Conservation (phyloP, 2,888 invertebrate species). For the Dasypogon diadema region DNA sequence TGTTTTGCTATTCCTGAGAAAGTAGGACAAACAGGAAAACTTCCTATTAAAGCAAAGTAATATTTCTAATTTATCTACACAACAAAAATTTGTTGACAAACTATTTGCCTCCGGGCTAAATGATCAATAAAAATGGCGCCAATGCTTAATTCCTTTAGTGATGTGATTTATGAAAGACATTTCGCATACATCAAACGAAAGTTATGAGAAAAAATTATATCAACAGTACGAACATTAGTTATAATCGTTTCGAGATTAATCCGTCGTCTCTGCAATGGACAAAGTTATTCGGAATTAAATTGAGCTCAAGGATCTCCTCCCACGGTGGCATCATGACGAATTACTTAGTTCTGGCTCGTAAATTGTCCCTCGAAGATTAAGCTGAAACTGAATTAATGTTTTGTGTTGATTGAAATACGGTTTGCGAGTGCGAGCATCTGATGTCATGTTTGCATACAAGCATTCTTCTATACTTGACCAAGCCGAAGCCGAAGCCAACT, state of each 20-base stretch:
- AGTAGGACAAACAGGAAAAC: slow-evolving; percentile 13
- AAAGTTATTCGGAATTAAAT: slow-evolving; percentile 26
- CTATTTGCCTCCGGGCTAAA: slow-evolving; percentile 30
- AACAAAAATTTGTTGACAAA: slow-evolving; percentile 33
- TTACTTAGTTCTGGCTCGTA: slow-evolving; percentile 25
- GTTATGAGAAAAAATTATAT: slow-evolving; percentile 45
- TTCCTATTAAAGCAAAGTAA: slow-evolving; percentile 24
- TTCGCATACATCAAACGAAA: slow-evolving; percentile 46
- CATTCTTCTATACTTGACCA: neutral
- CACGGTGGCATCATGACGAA: slow-evolving; percentile 32
- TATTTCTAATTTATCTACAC: slow-evolving; percentile 31
- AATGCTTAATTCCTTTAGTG: slow-evolving; percentile 27
- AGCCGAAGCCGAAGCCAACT: neutral
- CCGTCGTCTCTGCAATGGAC: slow-evolving; percentile 8
- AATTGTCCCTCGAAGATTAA: slow-evolving; percentile 39
- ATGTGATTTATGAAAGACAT: slow-evolving; percentile 34
- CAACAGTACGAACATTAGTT: slow-evolving; percentile 43
- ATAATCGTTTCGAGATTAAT: slow-evolving; percentile 45
- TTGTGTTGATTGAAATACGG: slow-evolving; percentile 32
- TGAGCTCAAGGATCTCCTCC: slow-evolving; percentile 39
- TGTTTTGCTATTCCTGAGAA: neutral
- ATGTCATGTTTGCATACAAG: slow-evolving; percentile 6
- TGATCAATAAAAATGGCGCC: slow-evolving; percentile 50
- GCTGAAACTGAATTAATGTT: slow-evolving; percentile 29
- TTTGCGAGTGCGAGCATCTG: slow-evolving; percentile 8